These are phyloP conservation scores for Blastobasis adustella DNA, from an alignment of 2,888 invertebrate species.

Conservation along the genomic window DNA sequence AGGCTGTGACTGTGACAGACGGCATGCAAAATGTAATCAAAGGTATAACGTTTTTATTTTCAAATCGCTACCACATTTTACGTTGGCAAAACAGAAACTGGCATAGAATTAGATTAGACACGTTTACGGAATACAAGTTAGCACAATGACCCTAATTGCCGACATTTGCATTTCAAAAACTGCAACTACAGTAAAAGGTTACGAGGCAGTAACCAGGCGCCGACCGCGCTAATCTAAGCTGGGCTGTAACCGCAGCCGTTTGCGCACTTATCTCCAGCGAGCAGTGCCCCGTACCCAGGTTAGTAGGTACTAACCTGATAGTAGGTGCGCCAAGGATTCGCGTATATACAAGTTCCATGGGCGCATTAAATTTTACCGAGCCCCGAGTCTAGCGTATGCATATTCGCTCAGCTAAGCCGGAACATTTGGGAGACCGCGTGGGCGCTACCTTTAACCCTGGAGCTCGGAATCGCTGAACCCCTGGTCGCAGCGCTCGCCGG, in stretches of 20 bases:
- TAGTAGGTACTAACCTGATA: background rate
- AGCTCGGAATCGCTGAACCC: background rate
- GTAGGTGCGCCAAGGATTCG: background rate
- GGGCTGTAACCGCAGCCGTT: background rate
- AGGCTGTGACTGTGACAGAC: no score
- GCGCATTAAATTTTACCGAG: slow-evolving; percentile 20
- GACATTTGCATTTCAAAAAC: no score
- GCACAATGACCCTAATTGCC: no score
- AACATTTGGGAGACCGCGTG: slow-evolving; percentile 7
- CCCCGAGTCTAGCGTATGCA: slow-evolving; percentile 4
- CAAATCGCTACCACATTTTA: no score
- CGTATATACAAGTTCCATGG: background rate
- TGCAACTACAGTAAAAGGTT: no score
- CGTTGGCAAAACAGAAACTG: no score
- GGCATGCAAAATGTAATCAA: no score
- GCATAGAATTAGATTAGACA: no score
- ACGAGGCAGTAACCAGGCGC: background rate
- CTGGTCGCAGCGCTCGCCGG: slow-evolving; percentile 11
- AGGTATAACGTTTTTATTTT: no score
- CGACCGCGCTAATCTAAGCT: background rate
- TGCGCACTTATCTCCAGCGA: background rate
- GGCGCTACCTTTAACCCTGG: slow-evolving; percentile 18
- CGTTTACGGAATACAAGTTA: no score
- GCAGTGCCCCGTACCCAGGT: background rate
- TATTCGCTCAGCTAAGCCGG: background rate